Conservation (phyloP, 2,888 invertebrate species). For the Pasiphila rectangulata region DNA sequence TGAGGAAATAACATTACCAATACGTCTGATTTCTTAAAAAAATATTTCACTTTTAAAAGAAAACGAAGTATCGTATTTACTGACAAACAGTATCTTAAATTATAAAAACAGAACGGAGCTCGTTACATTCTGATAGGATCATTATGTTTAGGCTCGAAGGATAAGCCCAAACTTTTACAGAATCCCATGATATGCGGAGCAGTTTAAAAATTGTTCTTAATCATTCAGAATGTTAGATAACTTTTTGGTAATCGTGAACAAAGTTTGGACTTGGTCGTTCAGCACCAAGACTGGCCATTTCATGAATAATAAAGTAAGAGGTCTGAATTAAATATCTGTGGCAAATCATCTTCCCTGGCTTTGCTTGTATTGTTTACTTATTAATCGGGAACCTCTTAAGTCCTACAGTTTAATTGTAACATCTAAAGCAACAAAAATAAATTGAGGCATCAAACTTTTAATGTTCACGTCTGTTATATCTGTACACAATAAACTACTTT, state of each 20-base stretch:
- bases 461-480: too few species aligned
- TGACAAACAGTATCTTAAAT: neutral
- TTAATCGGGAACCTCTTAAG: neutral
- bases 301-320: slow-evolving; percentile 50
- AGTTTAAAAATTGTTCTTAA: slow-evolving; percentile 33
- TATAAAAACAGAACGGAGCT: slow-evolving; percentile 8
- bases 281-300: slow-evolving; percentile 38
- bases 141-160: slow-evolving; percentile 14
- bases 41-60: too few species aligned
- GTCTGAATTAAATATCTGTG: slow-evolving; percentile 35
- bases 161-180: slow-evolving; percentile 24
- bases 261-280: slow-evolving; percentile 39
- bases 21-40: too few species aligned
- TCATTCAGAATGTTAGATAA: slow-evolving; percentile 37
- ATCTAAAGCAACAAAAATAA: too few species aligned
- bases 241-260: slow-evolving; percentile 41
- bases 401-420: too few species aligned
- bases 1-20: too few species aligned
- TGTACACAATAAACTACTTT: too few species aligned
- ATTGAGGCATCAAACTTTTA: too few species aligned
- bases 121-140: slow-evolving; percentile 15
- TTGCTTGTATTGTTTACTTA: slow-evolving; percentile 16
- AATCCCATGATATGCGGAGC: slow-evolving; percentile 20
- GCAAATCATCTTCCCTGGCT: slow-evolving; percentile 25
- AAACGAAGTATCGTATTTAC: neutral